phyloP scores from a whole-genome alignment of 2,888 invertebrate genomes.

The Galeopsomyia nigrocyanea region DNA sequence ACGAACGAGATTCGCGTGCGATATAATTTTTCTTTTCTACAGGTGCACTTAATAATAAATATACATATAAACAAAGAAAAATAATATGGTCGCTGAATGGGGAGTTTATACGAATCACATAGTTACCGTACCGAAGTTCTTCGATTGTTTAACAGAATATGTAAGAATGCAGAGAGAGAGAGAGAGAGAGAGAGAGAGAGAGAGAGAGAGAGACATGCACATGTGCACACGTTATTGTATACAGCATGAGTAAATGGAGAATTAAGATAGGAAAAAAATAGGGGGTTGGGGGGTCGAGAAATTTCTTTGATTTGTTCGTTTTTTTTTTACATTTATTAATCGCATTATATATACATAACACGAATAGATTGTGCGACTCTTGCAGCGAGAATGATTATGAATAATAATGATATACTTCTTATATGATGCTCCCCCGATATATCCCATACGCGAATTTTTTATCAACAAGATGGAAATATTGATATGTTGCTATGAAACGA shows the following conservation, averaged over 20 bases:
- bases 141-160: slow-evolving; percentile 24
- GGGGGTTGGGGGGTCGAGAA: no score
- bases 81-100: slow-evolving; percentile 18
- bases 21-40: neutral
- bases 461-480: slow-evolving; percentile 25
- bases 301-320: no score
- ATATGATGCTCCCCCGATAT: no score
- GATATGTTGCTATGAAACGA: slow-evolving; percentile 35
- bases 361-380: no score
- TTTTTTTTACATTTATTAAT: no score
- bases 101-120: slow-evolving; percentile 4
- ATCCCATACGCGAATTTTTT: slow-evolving; percentile 33
- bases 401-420: no score
- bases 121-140: slow-evolving; percentile 1
- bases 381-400: no score
- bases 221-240: slow-evolving; percentile 37
- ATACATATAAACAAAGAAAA: slow-evolving; percentile 4
- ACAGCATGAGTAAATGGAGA: slow-evolving; percentile 9
- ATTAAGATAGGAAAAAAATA: no score
- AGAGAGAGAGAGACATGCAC: slow-evolving; percentile 31
- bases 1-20: no score
- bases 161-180: slow-evolving; percentile 30
- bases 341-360: no score
- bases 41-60: slow-evolving; percentile 10
- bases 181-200: no score